Evolutionary conservation across 2,113 vertebrate genomes (phyloP), one percentile per base, ranked within the genome.

Genomic region (Kobus ellipsiprymnus): DNA sequence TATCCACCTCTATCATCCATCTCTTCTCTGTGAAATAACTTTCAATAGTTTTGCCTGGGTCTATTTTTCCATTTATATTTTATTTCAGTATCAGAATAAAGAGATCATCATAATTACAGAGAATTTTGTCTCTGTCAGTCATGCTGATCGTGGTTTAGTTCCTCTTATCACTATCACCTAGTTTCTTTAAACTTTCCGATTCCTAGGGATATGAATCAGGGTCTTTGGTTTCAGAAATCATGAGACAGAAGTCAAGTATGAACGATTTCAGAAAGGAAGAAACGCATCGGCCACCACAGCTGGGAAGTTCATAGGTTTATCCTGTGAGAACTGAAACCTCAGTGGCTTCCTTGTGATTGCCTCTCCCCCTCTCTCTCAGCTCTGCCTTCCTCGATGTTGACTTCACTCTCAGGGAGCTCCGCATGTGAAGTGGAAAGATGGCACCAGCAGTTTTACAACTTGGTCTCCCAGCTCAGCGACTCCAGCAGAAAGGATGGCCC

Each of bases 401-500:
- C 59, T 80, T 17, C 15, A 16, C 17, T 54, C 17, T 55, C 74
- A 55, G 25, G 30, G 62, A 52, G 71, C 29, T 71, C 71, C 7
- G 0, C 44, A 12, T 4, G 0, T 6, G 44, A 44, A 36, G 36
- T 52, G 13, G 6, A 33, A n/a, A n/a, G 57, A 30, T 4, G 21
- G 46, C 8, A 8, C 36, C 3, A 1, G 8, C 1, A 3, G 33
- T 19, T 71, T 23, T 29, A 40, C 30, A 2, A 1, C 60, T n/a
- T 3, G 1, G 0, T 21, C 27, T 21, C 25, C 19, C 17, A 0
- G 25, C 44, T 82, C 33, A 3, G 48, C 8, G 4, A n/a, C 14
- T 23, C 14, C 55, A 7, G 21, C 36, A 44, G 27, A 17, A 67
- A 62, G 36, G 30, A 11, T 0, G 1, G 2, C 11, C 3, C 2